These are phyloP conservation scores for Epinotia demarniana DNA, from an alignment of 2,888 invertebrate genomes.

Conservation along the genomic window DNA sequence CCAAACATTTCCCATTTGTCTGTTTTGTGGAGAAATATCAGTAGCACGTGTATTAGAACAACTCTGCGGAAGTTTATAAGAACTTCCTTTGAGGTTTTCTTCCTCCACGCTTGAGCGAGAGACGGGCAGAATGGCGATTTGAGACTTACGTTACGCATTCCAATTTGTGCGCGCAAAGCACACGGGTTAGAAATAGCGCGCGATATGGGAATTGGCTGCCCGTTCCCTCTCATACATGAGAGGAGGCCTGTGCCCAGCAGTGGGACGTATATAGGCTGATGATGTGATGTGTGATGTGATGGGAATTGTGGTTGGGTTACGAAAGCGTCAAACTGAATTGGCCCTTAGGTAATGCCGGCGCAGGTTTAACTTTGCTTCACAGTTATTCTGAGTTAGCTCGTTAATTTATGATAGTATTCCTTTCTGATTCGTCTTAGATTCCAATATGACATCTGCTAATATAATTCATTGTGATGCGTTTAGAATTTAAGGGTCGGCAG, in stretches of 20 bases:
- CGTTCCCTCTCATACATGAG: no score
- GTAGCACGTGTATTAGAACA: slow-evolving; percentile 9
- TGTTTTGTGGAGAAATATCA: slow-evolving; percentile 5
- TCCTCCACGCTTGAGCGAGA: neutral
- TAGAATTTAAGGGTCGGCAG: no score
- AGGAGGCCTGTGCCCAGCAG: no score
- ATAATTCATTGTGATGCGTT: no score
- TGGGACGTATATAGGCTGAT: no score
- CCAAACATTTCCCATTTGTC: slow-evolving; percentile 19
- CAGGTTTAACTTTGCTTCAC: slow-evolving; percentile 1
- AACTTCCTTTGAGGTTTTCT: slow-evolving; percentile 25
- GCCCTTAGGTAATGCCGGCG: neutral
- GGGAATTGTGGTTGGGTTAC: no score
- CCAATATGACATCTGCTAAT: neutral
- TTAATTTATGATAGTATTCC: neutral
- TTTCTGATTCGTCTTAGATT: neutral
- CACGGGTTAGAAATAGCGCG: no score
- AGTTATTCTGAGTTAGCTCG: neutral
- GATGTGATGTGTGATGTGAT: no score
- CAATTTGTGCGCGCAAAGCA: neutral
- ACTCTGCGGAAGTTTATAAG: slow-evolving; percentile 22
- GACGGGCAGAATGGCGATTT: neutral
- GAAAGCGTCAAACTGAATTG: neutral
- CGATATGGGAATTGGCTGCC: no score
- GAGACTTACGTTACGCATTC: neutral